These are phyloP conservation scores for Ophthalmolycus amberensis DNA, from an alignment of 2,113 vertebrate species.

Conservation along the genomic window DNA sequence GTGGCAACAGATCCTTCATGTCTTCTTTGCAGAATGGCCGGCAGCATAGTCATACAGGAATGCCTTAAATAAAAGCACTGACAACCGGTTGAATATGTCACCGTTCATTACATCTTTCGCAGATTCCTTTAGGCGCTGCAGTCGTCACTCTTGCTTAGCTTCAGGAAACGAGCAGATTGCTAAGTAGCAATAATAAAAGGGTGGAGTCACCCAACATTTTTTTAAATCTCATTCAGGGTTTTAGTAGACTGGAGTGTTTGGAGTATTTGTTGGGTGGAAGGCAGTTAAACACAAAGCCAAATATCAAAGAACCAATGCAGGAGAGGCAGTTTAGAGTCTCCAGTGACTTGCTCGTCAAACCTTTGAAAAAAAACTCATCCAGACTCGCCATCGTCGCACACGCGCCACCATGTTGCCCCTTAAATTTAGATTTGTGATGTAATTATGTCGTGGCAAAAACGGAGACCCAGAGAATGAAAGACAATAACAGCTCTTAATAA, in stretches of 20 bases:
- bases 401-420: not conserved
- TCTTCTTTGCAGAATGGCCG: slow-evolving; percentile 38
- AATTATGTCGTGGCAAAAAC: slow-evolving; percentile 28
- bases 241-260: slow-evolving; percentile 7
- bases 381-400: slow-evolving; percentile 23
- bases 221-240: not conserved
- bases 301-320: slow-evolving; percentile 34
- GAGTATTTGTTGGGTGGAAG: slow-evolving; percentile 18
- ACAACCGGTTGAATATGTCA: slow-evolving; percentile 48
- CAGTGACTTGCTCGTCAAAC: slow-evolving; percentile 23
- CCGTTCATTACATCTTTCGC: slow-evolving; percentile 41
- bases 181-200: not conserved
- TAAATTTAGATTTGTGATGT: slow-evolving; percentile 19
- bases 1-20: slow-evolving; percentile 44
- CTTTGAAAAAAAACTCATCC: slow-evolving; percentile 21
- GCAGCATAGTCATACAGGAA: slow-evolving; percentile 38
- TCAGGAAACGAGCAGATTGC: slow-evolving; percentile 13
- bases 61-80: slow-evolving; percentile 39
- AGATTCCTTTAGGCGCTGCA: slow-evolving; percentile 19
- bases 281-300: slow-evolving; percentile 31
- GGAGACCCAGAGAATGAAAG: slow-evolving; percentile 1
- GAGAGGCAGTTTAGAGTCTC: slow-evolving; percentile 44
- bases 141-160: not conserved
- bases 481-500: slow-evolving; percentile 2
- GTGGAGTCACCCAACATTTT: not conserved